Base-by-base conservation (phyloP, 2,113 vertebrate species). In the Seriola dumerili region DNA sequence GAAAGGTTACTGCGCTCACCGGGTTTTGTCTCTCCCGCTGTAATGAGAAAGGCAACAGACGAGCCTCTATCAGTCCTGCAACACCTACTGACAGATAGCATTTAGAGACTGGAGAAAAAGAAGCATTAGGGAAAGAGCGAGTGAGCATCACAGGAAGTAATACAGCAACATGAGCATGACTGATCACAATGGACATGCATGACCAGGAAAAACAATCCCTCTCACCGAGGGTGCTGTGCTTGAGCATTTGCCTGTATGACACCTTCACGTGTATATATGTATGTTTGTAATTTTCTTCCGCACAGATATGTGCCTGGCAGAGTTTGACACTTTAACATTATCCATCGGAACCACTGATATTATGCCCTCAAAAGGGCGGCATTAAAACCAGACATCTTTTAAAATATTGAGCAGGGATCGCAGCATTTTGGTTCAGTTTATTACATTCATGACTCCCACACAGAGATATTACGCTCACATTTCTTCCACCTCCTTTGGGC, bases 1-100 rank as follows among this genome's bases (percentile, higher is more conserved):
- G 90, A 92, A 91, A 91, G 91, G 93, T 93, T 90, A 91, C 34
- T 1, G 76, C 66, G 42, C 83, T 88, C 29, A 40, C 84, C n/a
- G 90, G 88, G 89, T 87, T 91, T 86, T 84, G 78, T 83, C 86
- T 80, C 86, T 64, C 76, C 84, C 78, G 58, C 86, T 74, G 85
- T 92, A 93, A 93, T 93, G 92, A 94, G 92, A 91, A 94, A 85
- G 87, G 84, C 90, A 80, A 81, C 87, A 79, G 89, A 91, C 92
- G 79, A 87, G 85, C 85, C 85, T 84, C 90, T 38, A 90, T 91
- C 90, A 87, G 87, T 88, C 88, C 81, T 76, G 78, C 89, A 83
- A 76, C 90, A 85, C 91, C 89, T 89, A 83, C 86, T 90, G 89
- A 93, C 91, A 79, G 83, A 85, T 86, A 74, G 84, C 88, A 78